Base-by-base conservation (phyloP, 2,113 vertebrate species). In the Limnothrissa miodon region DNA sequence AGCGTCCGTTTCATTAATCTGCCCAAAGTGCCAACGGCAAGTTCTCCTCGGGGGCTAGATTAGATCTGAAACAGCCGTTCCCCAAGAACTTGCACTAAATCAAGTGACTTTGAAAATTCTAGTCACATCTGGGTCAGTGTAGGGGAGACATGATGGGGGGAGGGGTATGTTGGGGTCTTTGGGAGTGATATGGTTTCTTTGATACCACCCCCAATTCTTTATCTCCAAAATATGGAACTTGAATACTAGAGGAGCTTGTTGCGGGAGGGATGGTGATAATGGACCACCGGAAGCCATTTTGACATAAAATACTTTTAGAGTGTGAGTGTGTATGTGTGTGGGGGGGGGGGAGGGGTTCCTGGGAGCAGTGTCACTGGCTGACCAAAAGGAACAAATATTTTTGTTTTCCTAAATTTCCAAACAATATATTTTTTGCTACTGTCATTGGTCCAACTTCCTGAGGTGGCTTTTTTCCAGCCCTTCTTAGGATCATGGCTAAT, bases 151-250 rank as follows among this genome's bases (percentile, higher is more conserved):
- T 13, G 13, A 15, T 11, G 62, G 10, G 45, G 33, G 11, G 66
- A 15, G 62, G 59, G 8, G 29, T 10, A 1, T 29, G 29, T 7
- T 62, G 59, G 56, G 42, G 42, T 42, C 45, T 44, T 44, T 36
- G 36, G 51, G 51, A n/a, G n/a, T 36, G 33, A 6, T 11, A 36
- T 25, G 23, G 53, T 39, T 51, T 53, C 80, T 81, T 81, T 83
- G 29, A 25, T 36, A 74, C 29, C 66, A 29, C 66, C 66, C 89
- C 88, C 85, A 81, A 85, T 81, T 83, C 84, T 86, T 86, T 82
- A 87, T 87, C 88, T 91, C 85, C 85, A 90, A 90, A 92, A 92
- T 91, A 88, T 91, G 90, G 90, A 92, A 93, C 83, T 89, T 86
- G 53, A 82, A 79, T 84, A 86, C 89, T 87, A 90, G 88, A 36